Conservation (phyloP, 2,888 invertebrate species). For the Liodrosophila aerea region DNA sequence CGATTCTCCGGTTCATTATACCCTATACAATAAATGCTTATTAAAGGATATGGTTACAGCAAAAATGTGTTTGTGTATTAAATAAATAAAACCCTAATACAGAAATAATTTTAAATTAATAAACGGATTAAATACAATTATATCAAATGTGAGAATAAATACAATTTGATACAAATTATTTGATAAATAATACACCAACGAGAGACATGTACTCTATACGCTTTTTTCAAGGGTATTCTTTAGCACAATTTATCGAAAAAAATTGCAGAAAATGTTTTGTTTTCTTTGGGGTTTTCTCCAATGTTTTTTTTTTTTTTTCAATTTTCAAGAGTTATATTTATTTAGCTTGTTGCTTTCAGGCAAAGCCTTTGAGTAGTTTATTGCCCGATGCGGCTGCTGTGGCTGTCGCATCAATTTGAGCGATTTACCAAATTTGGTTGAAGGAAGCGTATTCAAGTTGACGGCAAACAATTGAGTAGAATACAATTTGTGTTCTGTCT, state of each 20-base stretch:
- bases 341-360: slow-evolving; percentile 58
- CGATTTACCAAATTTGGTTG: slow-evolving; percentile 42
- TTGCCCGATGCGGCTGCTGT: slow-evolving; percentile 31
- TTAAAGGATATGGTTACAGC: background rate
- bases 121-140: too few relatives aligned
- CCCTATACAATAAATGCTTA: slow-evolving; percentile 1
- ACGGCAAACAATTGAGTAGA: slow-evolving; percentile 37
- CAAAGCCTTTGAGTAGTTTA: slow-evolving; percentile 52
- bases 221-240: too few relatives aligned
- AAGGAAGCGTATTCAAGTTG: slow-evolving; percentile 26
- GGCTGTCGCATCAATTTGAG: slow-evolving; percentile 42
- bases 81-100: too few relatives aligned
- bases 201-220: too few relatives aligned
- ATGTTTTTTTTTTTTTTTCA: slow-evolving; percentile 21
- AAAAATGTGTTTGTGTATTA: too few relatives aligned
- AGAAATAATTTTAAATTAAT: too few relatives aligned
- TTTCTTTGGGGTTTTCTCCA: background rate
- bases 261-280: too few relatives aligned
- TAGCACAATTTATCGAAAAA: too few relatives aligned
- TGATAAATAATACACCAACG: too few relatives aligned
- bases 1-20: slow-evolving; percentile 20
- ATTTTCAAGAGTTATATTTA: slow-evolving; percentile 58
- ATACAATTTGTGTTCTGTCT: slow-evolving; percentile 35
- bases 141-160: too few relatives aligned
- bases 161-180: too few relatives aligned